phyloP scores from a whole-genome alignment of 2,888 invertebrate genomes.

The Caenorhabditis angaria region DNA sequence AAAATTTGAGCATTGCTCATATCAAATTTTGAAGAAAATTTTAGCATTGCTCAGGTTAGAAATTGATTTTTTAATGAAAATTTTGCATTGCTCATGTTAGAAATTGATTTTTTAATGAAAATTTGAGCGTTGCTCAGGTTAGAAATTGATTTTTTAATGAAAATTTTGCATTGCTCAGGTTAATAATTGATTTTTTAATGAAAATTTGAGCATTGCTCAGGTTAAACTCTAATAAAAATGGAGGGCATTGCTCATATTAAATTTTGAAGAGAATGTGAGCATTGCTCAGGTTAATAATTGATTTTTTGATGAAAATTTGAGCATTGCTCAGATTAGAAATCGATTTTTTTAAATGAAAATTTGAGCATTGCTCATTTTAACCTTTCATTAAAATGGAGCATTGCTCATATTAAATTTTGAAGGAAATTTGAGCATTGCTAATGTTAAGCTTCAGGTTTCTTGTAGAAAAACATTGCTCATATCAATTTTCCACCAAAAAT shows the following conservation, averaged over 20 bases:
- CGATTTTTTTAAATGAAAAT: background rate
- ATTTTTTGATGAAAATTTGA: background rate
- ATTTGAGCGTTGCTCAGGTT: background rate
- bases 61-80: too few species aligned
- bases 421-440: background rate
- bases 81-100: too few species aligned
- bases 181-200: too few species aligned
- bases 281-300: too few species aligned
- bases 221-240: background rate
- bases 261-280: conserved; percentile 2
- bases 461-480: background rate
- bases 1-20: too few species aligned
- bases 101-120: too few species aligned
- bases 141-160: background rate
- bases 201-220: background rate
- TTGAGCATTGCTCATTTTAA: background rate
- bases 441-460: conserved; percentile 2
- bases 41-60: too few species aligned
- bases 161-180: too few species aligned
- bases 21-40: too few species aligned
- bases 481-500: too few species aligned
- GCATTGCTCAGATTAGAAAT: background rate
- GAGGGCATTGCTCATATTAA: background rate
- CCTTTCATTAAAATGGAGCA: background rate
- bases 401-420: background rate